Evolutionary conservation across 1,140 invertebrate species (phyloP).

Genomic region (Theocolax elegans): DNA sequence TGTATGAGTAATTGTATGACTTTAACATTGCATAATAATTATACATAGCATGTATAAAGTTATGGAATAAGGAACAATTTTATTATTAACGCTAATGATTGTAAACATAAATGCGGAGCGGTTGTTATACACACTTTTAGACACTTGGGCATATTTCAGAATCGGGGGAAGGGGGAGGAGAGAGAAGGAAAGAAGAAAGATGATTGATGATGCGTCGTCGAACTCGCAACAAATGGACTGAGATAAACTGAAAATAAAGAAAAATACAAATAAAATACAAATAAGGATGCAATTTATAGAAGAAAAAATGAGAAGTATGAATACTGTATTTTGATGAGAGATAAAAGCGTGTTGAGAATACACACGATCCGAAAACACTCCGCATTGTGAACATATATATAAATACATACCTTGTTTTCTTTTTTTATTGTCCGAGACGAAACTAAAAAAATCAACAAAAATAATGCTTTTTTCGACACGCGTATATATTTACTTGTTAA

Average conservation of each 20-base stretch:
- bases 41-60: constrained; percentile 69
- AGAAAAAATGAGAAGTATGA: constrained; percentile 20
- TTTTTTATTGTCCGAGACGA: constrained; percentile 42
- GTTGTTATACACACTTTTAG: constrained; percentile 60
- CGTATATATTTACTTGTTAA: constrained; percentile 39
- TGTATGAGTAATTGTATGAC: constrained; percentile 61
- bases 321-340: constrained; percentile 35
- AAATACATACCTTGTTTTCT: constrained; percentile 44
- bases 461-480: constrained; percentile 30
- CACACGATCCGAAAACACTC: constrained; percentile 31
- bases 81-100: constrained; percentile 65
- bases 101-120: constrained; percentile 59
- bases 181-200: no score
- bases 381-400: constrained; percentile 38
- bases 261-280: background rate
- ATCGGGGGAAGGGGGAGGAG: no score
- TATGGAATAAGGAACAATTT: constrained; percentile 62
- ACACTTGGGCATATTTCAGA: constrained; percentile 50
- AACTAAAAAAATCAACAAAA: no score
- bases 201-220: constrained; percentile 37
- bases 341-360: constrained; percentile 30
- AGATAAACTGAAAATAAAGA: background rate
- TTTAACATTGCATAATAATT: constrained; percentile 67
- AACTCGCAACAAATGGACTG: constrained; percentile 31
- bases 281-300: constrained; percentile 23